Percentiles rank a stretch among this genome's conserved stretches.
Evolutionary conservation across 2,113 vertebrate species (phyloP).

Genomic region (Bos javanicus): DNA sequence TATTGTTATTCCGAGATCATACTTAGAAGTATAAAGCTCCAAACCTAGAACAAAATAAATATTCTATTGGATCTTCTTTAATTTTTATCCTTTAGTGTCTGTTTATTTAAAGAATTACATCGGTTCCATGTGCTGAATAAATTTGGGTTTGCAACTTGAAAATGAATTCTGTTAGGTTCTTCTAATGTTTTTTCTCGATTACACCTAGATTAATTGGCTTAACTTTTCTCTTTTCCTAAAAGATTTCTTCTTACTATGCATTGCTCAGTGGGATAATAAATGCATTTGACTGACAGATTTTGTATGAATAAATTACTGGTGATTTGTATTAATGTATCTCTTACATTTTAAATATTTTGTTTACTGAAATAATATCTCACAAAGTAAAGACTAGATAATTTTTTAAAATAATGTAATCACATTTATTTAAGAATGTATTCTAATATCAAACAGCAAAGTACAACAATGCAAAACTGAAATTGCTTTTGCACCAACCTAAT

Average conservation of each 20-base stretch:
- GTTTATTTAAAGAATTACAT: slow-evolving; percentile 1
- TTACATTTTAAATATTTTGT: slow-evolving; percentile 7
- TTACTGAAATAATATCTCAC: neutral
- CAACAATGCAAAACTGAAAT: neutral
- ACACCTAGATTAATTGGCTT: neutral
- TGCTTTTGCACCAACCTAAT: neutral
- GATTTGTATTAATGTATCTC: slow-evolving; percentile 18
- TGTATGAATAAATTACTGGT: neutral
- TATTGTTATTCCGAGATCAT: slow-evolving; percentile 27
- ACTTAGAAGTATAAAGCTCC: slow-evolving; percentile 2
- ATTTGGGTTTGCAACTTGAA: slow-evolving; percentile 27
- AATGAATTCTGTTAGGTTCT: neutral
- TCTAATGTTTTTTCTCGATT: neutral
- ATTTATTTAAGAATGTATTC: neutral
- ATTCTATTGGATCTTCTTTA: neutral
- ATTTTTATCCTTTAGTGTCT: neutral
- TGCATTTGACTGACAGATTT: neutral
- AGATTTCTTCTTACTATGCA: neutral
- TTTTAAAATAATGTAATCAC: neutral
- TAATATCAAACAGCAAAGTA: neutral
- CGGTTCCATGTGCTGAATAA: neutral
- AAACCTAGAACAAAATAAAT: neutral
- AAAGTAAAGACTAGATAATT: neutral
- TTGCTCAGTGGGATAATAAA: neutral
- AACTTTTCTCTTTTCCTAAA: neutral